A percentile compares a stretch with the other conserved stretches of the same genome.
Conservation (phyloP, 2,797 vertebrate genomes). For the Takifugu rubripes region DNA sequence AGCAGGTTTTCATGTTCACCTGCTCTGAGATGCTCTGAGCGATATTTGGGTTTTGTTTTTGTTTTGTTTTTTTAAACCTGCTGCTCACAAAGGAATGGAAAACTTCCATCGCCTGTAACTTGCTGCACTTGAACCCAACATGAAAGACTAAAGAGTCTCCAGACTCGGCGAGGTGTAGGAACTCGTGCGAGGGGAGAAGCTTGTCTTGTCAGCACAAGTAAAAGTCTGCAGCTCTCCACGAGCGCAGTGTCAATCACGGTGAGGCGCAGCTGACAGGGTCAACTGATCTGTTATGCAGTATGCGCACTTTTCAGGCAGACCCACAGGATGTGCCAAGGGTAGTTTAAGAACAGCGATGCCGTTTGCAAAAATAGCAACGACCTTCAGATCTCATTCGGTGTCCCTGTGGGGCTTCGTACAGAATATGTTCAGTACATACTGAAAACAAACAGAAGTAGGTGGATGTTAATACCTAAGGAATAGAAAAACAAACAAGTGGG, state of each 20-base stretch:
- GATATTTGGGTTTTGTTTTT: background rate
- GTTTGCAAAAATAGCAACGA: conserved; percentile 40
- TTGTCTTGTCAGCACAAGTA: conserved; percentile 67
- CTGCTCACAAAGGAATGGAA: conserved; percentile 19
- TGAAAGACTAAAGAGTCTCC: conserved; percentile 39
- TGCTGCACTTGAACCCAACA: conserved; percentile 40
- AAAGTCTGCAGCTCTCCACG: conserved; percentile 55
- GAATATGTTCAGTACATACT: conserved; percentile 2
- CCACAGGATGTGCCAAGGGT: conserved; percentile 45
- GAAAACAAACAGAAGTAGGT: conserved; percentile 14
- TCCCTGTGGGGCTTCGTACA: conserved; percentile 26
- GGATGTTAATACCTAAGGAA: conserved; percentile 20
- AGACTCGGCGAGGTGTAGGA: conserved; percentile 27
- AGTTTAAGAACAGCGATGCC: conserved; percentile 33
- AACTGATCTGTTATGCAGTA: conserved; percentile 61
- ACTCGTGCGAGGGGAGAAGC: conserved; percentile 34
- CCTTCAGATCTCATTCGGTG: conserved; percentile 42
- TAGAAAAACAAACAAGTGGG: conserved; percentile 14
- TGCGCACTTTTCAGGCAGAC: conserved; percentile 57
- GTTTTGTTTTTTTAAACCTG: background rate
- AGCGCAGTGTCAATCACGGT: conserved; percentile 57
- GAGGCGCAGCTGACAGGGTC: conserved; percentile 59
- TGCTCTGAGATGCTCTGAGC: conserved; percentile 12
- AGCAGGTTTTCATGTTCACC: conserved; percentile 1
- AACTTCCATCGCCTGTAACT: conserved; percentile 32